Evolutionary conservation across 2,113 vertebrate species (phyloP).

Genomic region (Ginglymostoma cirratum): DNA sequence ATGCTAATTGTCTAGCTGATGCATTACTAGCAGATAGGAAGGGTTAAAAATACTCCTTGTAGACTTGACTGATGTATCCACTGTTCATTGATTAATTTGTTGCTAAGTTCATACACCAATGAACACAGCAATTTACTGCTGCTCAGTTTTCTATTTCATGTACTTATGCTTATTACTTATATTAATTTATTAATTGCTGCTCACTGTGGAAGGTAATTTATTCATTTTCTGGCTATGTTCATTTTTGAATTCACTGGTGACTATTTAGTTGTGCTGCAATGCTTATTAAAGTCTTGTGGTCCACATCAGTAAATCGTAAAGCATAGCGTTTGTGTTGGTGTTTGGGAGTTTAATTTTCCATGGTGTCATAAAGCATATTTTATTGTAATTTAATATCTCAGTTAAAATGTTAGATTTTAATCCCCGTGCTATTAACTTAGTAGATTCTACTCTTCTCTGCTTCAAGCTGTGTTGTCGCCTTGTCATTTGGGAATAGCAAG

Average conservation of each 20-base stretch:
- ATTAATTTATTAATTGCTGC: constrained; percentile 20
- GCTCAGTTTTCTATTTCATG: background rate
- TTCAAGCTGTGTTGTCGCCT: background rate
- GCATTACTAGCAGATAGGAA: background rate
- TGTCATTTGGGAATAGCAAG: background rate
- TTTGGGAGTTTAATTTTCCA: constrained; percentile 17
- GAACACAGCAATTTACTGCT: background rate
- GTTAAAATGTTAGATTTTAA: background rate
- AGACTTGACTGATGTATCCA: background rate
- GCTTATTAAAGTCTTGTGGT: background rate
- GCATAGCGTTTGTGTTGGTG: background rate
- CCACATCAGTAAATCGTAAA: background rate
- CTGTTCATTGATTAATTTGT: background rate
- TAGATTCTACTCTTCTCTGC: background rate
- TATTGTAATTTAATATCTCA: background rate
- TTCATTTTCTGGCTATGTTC: constrained; percentile 3
- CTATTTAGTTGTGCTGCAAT: background rate
- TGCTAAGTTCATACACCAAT: background rate
- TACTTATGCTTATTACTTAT: background rate
- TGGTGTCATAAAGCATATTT: background rate
- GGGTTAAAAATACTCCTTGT: background rate
- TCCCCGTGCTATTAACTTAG: background rate
- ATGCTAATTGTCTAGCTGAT: background rate
- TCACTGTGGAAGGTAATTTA: background rate
- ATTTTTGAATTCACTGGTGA: constrained; percentile 26